Percentiles rank a stretch among this genome's conserved stretches.
Conservation (phyloP, 2,888 invertebrate genomes). For the Drosophila testacea region DNA sequence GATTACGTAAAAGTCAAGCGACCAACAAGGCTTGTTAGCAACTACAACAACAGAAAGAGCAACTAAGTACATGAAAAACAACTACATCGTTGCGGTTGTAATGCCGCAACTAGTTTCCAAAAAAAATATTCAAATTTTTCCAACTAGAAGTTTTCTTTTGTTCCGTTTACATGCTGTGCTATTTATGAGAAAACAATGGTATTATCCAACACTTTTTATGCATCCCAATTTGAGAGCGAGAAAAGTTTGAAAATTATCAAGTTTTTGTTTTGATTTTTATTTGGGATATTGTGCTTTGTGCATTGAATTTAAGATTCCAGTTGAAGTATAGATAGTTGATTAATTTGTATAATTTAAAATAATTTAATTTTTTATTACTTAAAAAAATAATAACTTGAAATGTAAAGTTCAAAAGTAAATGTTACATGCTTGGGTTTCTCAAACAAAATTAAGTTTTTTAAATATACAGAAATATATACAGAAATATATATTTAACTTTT, state of each 20-base stretch:
- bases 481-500: too few species aligned
- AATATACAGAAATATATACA: too few species aligned
- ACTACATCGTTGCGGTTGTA: conserved; percentile 15
- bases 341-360: too few species aligned
- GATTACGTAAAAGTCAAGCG: conserved; percentile 24
- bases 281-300: background rate
- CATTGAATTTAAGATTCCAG: background rate
- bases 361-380: too few species aligned
- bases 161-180: conserved; percentile 10
- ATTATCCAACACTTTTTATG: conserved; percentile 19
- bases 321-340: background rate
- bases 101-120: conserved; percentile 45
- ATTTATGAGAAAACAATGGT: conserved; percentile 15
- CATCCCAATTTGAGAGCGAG: background rate
- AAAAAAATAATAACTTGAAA: too few species aligned
- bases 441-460: too few species aligned
- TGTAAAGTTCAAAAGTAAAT: too few species aligned
- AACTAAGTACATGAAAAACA: conserved; percentile 6
- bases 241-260: background rate
- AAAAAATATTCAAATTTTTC: conserved; percentile 37
- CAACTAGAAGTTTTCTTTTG: conserved; percentile 21
- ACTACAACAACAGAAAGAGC: conserved; percentile 9
- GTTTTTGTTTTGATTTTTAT: background rate
- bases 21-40: conserved; percentile 33
- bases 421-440: too few species aligned